phyloP scores from a whole-genome alignment of 2,797 vertebrate genomes.

The Platyrinchus mystaceus region DNA sequence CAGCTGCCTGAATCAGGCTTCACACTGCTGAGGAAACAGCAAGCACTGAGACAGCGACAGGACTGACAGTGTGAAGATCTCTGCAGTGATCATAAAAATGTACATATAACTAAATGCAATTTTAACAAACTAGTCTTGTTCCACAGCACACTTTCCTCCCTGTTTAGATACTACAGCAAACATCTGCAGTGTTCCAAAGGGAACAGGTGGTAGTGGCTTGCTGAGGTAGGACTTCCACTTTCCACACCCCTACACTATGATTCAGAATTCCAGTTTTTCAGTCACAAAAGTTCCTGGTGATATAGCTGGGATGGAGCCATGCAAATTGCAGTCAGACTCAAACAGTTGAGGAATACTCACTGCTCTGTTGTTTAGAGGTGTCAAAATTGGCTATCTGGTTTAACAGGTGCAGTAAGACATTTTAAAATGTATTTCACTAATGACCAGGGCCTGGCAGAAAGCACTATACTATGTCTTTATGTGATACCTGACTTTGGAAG shows the following conservation, averaged over 20 bases:
- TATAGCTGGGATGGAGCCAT: background rate
- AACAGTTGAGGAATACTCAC: background rate
- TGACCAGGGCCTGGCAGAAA: background rate
- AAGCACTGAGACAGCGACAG: background rate
- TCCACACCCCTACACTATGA: accelerated
- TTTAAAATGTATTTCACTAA: background rate
- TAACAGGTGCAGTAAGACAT: background rate
- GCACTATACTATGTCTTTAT: background rate
- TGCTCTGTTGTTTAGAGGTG: background rate
- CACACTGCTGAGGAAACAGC: background rate
- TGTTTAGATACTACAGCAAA: background rate
- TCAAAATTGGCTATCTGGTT: background rate
- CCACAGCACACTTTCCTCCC: background rate
- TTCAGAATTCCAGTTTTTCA: background rate
- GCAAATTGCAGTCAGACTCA: background rate
- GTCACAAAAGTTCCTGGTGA: background rate
- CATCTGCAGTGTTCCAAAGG: background rate
- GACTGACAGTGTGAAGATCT: accelerated
- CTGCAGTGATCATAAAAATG: background rate
- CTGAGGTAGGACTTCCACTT: background rate
- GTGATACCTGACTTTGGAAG: background rate
- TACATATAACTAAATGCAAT: background rate
- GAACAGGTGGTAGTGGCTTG: background rate
- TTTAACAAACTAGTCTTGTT: background rate
- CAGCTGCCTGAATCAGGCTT: background rate